Percentiles rank a stretch among this genome's conserved stretches.
Evolutionary conservation across 2,888 invertebrate genomes (phyloP).

Genomic region (Eustalomyia histrio): DNA sequence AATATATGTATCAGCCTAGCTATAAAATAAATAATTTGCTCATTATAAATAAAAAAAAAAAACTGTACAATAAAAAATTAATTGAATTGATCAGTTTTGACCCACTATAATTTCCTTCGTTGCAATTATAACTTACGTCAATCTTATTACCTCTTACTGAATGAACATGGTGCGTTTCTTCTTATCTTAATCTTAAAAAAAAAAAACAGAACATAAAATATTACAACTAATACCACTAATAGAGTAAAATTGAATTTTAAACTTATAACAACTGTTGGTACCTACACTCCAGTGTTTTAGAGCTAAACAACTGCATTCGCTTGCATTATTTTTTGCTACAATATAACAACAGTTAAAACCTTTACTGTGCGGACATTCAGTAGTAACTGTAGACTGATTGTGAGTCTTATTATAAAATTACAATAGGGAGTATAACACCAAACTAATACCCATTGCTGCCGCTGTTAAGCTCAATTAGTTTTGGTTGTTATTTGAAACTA

Average conservation of each 20-base stretch:
- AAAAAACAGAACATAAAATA: background rate
- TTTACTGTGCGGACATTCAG: background rate
- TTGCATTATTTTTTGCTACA: background rate
- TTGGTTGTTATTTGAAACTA: slow-evolving; percentile 54
- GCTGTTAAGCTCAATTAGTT: slow-evolving; percentile 49
- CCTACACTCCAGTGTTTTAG: background rate
- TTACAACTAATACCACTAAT: slow-evolving; percentile 44
- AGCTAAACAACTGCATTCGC: background rate
- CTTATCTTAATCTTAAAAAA: too few species aligned
- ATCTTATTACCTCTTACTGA: too few species aligned
- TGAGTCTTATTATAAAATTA: background rate
- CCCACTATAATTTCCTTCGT: too few species aligned
- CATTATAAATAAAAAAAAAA: too few species aligned
- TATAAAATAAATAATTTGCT: too few species aligned
- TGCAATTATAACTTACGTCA: too few species aligned
- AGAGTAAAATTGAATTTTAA: slow-evolving; percentile 49
- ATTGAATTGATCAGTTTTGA: too few species aligned
- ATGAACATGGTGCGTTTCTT: too few species aligned
- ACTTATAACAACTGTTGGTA: slow-evolving; percentile 23
- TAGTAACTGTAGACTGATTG: too few species aligned
- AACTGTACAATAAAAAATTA: too few species aligned
- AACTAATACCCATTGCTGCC: background rate
- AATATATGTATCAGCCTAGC: too few species aligned
- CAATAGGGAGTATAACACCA: background rate
- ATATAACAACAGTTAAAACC: background rate